Evolutionary conservation across 2,113 vertebrate species (phyloP).

Genomic region (Ia io): DNA sequence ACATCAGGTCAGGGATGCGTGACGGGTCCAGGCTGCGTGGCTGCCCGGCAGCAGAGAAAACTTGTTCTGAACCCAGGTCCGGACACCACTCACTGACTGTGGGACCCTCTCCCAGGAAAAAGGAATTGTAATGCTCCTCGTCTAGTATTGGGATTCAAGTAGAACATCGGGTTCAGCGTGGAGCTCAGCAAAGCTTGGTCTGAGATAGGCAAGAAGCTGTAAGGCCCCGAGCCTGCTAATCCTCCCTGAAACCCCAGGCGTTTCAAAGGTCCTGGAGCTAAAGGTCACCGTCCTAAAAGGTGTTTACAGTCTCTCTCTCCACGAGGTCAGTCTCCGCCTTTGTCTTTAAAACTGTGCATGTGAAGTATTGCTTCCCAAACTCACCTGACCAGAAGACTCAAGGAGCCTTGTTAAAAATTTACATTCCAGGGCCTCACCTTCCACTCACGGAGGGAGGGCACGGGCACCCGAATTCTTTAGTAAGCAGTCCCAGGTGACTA

Average conservation of each 20-base stretch:
- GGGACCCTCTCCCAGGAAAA: not conserved
- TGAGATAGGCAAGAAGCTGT: not conserved
- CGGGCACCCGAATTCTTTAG: not conserved
- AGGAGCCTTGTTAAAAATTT: not conserved
- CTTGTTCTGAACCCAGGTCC: not conserved
- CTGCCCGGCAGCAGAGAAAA: not conserved
- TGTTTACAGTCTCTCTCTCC: not conserved
- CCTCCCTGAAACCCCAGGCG: not conserved
- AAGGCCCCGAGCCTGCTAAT: not conserved
- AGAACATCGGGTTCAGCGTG: fast-evolving
- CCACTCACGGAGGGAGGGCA: not conserved
- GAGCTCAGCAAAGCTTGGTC: not conserved
- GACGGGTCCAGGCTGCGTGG: not conserved
- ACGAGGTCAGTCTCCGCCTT: too few relatives aligned
- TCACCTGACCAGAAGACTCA: not conserved
- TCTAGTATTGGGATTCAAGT: not conserved
- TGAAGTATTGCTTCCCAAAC: not conserved
- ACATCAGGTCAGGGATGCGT: fast-evolving
- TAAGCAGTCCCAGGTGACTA: not conserved
- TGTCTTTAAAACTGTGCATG: not conserved
- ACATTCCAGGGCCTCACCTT: not conserved
- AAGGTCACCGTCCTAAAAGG: not conserved
- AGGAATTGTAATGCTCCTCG: not conserved
- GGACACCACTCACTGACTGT: not conserved
- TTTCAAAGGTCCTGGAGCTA: not conserved